Conservation (phyloP, 2,113 vertebrate species). For the Varanus komodoensis region DNA sequence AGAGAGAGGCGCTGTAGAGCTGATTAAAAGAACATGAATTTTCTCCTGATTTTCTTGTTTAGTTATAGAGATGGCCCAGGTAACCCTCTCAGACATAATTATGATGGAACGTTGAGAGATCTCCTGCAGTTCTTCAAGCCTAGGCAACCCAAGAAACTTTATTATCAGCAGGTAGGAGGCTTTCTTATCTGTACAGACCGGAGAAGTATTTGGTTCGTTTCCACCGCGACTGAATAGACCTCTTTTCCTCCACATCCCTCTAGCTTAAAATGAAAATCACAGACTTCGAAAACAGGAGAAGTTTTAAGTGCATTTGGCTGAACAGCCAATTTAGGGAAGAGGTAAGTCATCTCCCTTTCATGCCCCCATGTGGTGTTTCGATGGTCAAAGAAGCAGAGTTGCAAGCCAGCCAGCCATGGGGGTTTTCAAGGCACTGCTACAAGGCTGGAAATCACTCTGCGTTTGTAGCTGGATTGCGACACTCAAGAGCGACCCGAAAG, state of each 20-base stretch:
- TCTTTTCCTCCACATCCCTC: neutral
- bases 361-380: no score
- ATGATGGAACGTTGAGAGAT: conserved; percentile 98
- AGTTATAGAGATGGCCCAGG: conserved; percentile 99
- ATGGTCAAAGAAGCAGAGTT: neutral
- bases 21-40: conserved; percentile 2
- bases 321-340: conserved; percentile 99
- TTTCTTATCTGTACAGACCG: neutral
- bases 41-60: conserved; percentile 56
- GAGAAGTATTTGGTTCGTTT: conserved; percentile 12
- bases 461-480: no score
- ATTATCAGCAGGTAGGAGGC: conserved; percentile 95
- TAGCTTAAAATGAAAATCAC: conserved; percentile 99
- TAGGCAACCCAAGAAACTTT: conserved; percentile 98
- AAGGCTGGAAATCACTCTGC: no score
- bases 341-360: conserved; percentile 76
- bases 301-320: conserved; percentile 99
- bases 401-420: no score
- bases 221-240: conserved; percentile 47
- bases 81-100: conserved; percentile 99
- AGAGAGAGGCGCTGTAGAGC: neutral
- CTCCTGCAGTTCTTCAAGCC: conserved; percentile 99
- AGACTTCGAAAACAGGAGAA: conserved; percentile 99
- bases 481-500: no score
- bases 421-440: no score